Evolutionary conservation across 2,113 vertebrate genomes (phyloP).

Genomic region (Odontesthes bonariensis): DNA sequence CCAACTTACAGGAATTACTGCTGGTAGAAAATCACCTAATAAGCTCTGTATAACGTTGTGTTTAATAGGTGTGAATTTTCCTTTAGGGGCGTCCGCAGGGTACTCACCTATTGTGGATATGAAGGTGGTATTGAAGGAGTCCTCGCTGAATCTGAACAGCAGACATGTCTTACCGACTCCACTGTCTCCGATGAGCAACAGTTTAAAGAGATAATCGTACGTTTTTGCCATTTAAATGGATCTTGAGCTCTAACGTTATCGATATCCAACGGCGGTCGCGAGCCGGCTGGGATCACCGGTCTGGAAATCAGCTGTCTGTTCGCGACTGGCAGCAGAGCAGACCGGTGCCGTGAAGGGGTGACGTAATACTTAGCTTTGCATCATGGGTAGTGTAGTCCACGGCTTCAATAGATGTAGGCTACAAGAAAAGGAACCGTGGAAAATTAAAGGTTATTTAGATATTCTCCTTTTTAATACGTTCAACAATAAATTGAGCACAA

Average conservation of each 20-base stretch:
- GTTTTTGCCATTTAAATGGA: slow-evolving; percentile 83
- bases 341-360: slow-evolving; percentile 46
- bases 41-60: background rate
- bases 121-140: slow-evolving; percentile 88
- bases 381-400: slow-evolving; percentile 59
- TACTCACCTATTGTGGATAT: slow-evolving; percentile 89
- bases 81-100: slow-evolving; percentile 40
- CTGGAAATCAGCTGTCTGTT: slow-evolving; percentile 63
- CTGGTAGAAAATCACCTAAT: too few species aligned
- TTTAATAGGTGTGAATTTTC: slow-evolving; percentile 5
- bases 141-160: slow-evolving; percentile 89
- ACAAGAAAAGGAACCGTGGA: background rate
- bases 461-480: too few species aligned
- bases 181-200: slow-evolving; percentile 86
- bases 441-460: too few species aligned
- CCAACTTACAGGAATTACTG: too few species aligned
- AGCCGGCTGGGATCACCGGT: slow-evolving; percentile 42
- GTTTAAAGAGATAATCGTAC: slow-evolving; percentile 86
- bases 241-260: background rate
- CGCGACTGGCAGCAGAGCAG: slow-evolving; percentile 27
- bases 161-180: slow-evolving; percentile 89
- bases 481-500: too few species aligned
- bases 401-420: too few species aligned
- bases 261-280: slow-evolving; percentile 19
- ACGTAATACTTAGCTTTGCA: slow-evolving; percentile 50